Base-by-base conservation (phyloP, 2,888 invertebrate species). In the Drosophila stalkeri region DNA sequence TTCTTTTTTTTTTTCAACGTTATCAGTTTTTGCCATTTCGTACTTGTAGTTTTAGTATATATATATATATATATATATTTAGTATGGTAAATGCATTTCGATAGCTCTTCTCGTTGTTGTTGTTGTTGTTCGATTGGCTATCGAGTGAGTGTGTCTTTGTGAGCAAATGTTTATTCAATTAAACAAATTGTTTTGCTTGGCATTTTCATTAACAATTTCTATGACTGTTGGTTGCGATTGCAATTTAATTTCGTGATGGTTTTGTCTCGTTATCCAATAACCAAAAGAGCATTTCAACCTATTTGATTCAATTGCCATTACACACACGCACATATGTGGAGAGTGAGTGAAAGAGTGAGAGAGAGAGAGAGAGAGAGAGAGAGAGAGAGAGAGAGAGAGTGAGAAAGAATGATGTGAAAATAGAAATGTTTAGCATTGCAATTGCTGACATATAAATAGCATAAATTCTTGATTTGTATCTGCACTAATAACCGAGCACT, bases 201-300 rank as follows among this genome's bases (percentile, higher is more conserved):
- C 31, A 56, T 67, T 66, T 67, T 67, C 49, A 66, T 66, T 43
- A 65, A 55, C 67, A 35, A 37, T 65, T 49, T 55, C 14, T 18
- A 65, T 47, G 41, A 20, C 35, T 47, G 33, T 18, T 64, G 52
- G 52, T 44, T 66, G 31, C 44, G 20, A 46, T 65, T 66, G 35
- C 39, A 65, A 67, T 67, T 66, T 65, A 55, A 67, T 67, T 65
- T 67, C 33, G 54, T 35, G 39, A 64, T 64, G 54, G 55, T 41
- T 55, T 65, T 41, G 47, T 49, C 54, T 41, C 47, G 27, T 20
- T 55, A 47, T 18, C 46, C 47, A 65, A 65, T 49, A 66, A 37
- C 49, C 66, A 66, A 67, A 56, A 66, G n/a, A 35, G 41, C 61
- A 61, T 64, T 64, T 39, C 20, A 54, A n/a, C 23, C 54, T 54